Percentiles rank a stretch among this genome's conserved stretches.
Conservation (phyloP, 1,140 invertebrate species). For the Apocrypta bakeri region DNA sequence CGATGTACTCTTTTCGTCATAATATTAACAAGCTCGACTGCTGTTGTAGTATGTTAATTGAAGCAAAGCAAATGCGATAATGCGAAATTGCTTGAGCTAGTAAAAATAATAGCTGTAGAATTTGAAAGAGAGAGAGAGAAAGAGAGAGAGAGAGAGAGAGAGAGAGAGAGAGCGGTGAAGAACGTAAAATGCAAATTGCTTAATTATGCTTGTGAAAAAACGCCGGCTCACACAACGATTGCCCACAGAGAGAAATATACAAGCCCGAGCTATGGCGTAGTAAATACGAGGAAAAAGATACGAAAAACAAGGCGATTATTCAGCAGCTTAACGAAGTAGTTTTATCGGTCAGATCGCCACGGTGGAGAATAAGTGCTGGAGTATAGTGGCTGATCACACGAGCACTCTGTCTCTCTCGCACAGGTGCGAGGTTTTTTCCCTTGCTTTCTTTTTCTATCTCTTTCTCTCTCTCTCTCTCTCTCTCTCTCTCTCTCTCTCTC, state of each 20-base stretch:
- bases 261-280: background rate
- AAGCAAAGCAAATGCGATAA: background rate
- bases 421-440: constrained; percentile 20
- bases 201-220: constrained; percentile 47
- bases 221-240: constrained; percentile 20
- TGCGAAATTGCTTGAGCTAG: background rate
- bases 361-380: background rate
- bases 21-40: background rate
- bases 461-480: constrained; percentile 10
- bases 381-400: background rate
- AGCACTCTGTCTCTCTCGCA: constrained; percentile 1
- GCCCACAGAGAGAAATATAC: background rate
- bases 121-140: too few relatives aligned
- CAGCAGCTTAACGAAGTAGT: constrained; percentile 53
- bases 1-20: background rate
- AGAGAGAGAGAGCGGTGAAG: background rate
- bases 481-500: background rate
- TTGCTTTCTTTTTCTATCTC: background rate
- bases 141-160: too few relatives aligned
- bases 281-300: constrained; percentile 50
- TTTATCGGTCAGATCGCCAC: constrained; percentile 53
- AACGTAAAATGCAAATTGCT: constrained; percentile 48
- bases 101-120: constrained; percentile 21
- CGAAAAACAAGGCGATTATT: constrained; percentile 54
- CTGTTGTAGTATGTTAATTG: background rate